phyloP scores from a whole-genome alignment of 1,140 invertebrate species.

The Sinella curviseta region DNA sequence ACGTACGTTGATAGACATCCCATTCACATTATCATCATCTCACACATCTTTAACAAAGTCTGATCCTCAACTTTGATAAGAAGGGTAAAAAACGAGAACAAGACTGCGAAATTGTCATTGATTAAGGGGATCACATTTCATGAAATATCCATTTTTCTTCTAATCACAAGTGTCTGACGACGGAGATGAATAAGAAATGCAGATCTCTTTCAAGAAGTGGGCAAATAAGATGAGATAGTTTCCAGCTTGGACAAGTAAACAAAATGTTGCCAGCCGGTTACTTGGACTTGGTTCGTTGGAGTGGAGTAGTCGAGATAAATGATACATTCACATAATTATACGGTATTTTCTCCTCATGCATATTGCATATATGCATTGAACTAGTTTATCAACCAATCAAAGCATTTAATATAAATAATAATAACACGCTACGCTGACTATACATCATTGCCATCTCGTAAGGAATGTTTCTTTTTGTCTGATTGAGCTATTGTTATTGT shows the following conservation, averaged over 20 bases:
- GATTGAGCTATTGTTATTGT: neutral
- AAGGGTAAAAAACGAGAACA: slow-evolving; percentile 12
- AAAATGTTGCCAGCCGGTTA: neutral
- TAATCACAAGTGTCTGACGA: neutral
- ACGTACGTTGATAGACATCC: neutral
- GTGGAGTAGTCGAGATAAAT: neutral
- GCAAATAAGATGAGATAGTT: neutral
- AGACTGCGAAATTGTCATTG: slow-evolving; percentile 21
- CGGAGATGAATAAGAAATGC: neutral
- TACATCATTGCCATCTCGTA: neutral
- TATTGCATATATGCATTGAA: neutral
- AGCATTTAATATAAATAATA: neutral
- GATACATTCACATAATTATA: neutral
- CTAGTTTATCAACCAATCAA: neutral
- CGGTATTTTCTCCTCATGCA: neutral
- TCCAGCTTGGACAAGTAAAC: neutral
- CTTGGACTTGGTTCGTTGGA: neutral
- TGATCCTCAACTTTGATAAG: slow-evolving; percentile 6
- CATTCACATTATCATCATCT: no score
- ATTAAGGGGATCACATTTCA: slow-evolving; percentile 19
- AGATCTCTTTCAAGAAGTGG: neutral
- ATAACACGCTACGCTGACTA: neutral
- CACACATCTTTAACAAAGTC: no score
- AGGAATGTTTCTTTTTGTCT: neutral
- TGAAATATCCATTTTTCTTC: slow-evolving; percentile 20